These are phyloP conservation scores for Lepidurus apus DNA, from an alignment of 1,140 invertebrate species.

Conservation along the genomic window DNA sequence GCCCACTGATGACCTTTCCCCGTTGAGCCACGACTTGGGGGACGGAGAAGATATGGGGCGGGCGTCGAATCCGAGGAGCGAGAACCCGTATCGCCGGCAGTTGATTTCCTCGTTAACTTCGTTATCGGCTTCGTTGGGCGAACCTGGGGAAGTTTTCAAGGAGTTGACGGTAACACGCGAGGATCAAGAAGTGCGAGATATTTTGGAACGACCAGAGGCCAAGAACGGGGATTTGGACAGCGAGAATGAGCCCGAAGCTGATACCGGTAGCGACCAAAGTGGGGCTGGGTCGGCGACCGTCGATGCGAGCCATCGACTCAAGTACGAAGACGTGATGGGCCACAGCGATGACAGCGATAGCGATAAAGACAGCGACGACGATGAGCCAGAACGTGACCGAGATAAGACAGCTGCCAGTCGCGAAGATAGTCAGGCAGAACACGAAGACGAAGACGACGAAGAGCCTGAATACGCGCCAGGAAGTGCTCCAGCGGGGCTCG, in stretches of 20 bases:
- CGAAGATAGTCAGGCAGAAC: constrained; percentile 24
- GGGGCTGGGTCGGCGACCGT: constrained; percentile 17
- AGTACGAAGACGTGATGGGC: constrained; percentile 31
- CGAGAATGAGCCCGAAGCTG: constrained; percentile 28
- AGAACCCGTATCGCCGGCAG: constrained; percentile 15
- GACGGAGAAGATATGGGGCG: constrained; percentile 25
- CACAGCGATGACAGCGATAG: constrained; percentile 23
- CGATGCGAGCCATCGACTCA: constrained; percentile 32
- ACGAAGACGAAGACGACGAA: constrained; percentile 31
- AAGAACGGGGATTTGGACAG: constrained; percentile 26
- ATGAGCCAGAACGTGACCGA: constrained; percentile 22
- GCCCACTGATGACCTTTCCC: constrained; percentile 21
- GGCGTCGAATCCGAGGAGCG: constrained; percentile 29
- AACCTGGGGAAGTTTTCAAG: constrained; percentile 23
- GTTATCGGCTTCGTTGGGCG: not conserved
- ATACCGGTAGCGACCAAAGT: constrained; percentile 26
- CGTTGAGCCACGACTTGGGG: not conserved
- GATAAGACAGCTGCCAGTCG: constrained; percentile 25
- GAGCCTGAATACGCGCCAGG: not conserved
- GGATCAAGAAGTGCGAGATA: constrained; percentile 1
- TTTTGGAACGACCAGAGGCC: constrained; percentile 11
- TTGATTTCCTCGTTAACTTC: constrained; percentile 22
- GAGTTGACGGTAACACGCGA: not conserved
- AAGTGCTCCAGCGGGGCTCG: constrained; percentile 28
- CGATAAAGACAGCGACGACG: constrained; percentile 27